Evolutionary conservation across 37 sponge, comb jelly and placozoan genomes (phyloP), one percentile per base, ranked within the genome.

Genomic region (Diacarnus erythraeanus): DNA sequence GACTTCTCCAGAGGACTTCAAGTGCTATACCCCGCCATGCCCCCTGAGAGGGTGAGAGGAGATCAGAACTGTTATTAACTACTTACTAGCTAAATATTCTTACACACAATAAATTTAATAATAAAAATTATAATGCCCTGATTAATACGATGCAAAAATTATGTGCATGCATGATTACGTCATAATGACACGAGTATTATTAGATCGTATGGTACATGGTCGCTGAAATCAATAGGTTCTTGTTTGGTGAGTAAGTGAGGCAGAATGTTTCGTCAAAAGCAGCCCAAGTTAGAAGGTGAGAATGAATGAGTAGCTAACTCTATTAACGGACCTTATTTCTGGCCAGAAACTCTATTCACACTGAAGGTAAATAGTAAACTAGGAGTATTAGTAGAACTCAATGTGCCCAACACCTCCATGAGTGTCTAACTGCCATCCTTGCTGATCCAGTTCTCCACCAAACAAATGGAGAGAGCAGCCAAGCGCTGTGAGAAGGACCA

Each of bases 401-500:
- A 60, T 12, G 21, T 17, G 4, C 38, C 6, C 71, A 69, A 60
- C 86, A 47, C 74, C 71, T 38, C 64, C 10, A n/a, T n/a, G n/a
- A n/a, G n/a, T n/a, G n/a, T n/a, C n/a, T n/a, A n/a, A n/a, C n/a
- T n/a, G n/a, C n/a, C n/a, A n/a, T n/a, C n/a, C n/a, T n/a, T n/a
- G n/a, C n/a, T n/a, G n/a, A n/a, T n/a, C n/a, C 51, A 94, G 94
- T 94, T 97, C 77, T 69, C 96, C 41, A 76, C 74, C 35, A 99
- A 96, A 64, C 97, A 96, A 56, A 67, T 99, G 86, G 99, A 99
- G 54, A 82, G 93, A 41, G 71, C 87, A 23, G 77, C 97, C 33
- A 92, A 87, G 69, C 91, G 94, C 77, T 89, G 91, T 77, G 99
- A 99, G 59, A 96, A 99, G 66, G 99, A 94, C 17, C 77, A 92